Base-by-base conservation (phyloP, 2,888 invertebrate genomes). In the Ennomos erosarius region DNA sequence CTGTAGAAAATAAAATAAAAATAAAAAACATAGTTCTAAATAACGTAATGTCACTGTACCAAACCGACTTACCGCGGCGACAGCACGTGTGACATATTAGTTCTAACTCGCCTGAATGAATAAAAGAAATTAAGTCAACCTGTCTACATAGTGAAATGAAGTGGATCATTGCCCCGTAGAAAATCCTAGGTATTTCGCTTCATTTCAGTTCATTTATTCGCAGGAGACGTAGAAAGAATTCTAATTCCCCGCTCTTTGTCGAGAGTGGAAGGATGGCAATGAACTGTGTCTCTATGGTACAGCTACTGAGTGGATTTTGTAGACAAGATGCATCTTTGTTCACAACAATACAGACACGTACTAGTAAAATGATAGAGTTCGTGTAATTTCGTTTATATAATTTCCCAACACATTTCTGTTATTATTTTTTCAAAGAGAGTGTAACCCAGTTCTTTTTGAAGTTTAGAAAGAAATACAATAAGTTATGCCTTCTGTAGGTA, bases 161-260 rank as follows among this genome's bases (percentile, higher is more conserved):
- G 50, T 59, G 52, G 62, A 65, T 69, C 66, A 67, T 72, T 70
- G 67, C 60, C 53, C 55, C 64, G 64, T 40, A 52, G 59, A 72
- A 69, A 68, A 68, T 67, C 64, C 62, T 68, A 64, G 69, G 69
- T 68, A 75, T 75, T 70, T 64, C 67, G 54, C 73, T 75, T 70
- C 65, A 71, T 71, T 75, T 60, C 45, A 69, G 62, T 64, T 70
- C 68, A 71, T 74, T 74, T 72, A 72, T 68, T 63, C 72, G 55
- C 39, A 60, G 55, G 45, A 68, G 64, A 71, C 68, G 67, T 12
- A 57, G 69, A 73, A 75, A 78, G 75, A 76, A 76, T 72, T 74
- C 68, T 73, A 72, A 76, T 73, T 68, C 57, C 47, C 40, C 46
- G 43, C 61, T 57, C 57, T 44, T 62, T 49, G 37, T 54, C 56